These are phyloP conservation scores for Oophaga pumilio DNA, from an alignment of 2,113 vertebrate genomes.

Conservation along the genomic window DNA sequence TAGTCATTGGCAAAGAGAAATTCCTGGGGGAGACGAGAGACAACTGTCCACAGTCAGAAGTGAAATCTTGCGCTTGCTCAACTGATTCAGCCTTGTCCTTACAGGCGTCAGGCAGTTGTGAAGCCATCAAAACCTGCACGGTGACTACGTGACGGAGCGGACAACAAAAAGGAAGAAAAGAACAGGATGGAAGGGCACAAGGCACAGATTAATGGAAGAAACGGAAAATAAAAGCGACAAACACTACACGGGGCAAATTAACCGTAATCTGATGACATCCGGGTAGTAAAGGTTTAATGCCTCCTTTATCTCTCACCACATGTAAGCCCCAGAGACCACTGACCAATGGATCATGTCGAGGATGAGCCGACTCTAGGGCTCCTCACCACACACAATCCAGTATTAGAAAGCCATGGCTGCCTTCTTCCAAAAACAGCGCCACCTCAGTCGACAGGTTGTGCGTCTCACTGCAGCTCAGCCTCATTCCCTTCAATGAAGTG, in stretches of 20 bases:
- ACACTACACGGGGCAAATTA: no score
- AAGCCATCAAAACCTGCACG: constrained; percentile 78
- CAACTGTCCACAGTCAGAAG: constrained; percentile 70
- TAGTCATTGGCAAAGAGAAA: constrained; percentile 70
- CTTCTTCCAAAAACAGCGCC: no score
- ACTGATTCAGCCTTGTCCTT: constrained; percentile 66
- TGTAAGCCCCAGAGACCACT: no score
- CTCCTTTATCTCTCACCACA: no score
- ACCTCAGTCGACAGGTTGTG: no score
- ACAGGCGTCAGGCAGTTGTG: constrained; percentile 70
- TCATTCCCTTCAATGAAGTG: no score
- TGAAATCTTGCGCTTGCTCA: constrained; percentile 65
- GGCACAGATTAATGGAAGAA: constrained; percentile 61
- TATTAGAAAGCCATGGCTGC: no score
- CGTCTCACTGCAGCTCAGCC: no score
- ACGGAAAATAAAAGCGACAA: constrained; percentile 1
- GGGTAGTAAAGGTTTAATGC: no score
- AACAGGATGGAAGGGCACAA: constrained; percentile 64
- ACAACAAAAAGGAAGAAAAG: constrained; percentile 69
- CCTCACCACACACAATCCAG: no score
- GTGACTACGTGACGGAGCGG: constrained; percentile 72
- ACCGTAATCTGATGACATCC: background rate
- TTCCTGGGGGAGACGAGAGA: constrained; percentile 66
- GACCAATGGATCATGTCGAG: no score
- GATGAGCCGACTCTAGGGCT: no score